Conservation (phyloP, 2,797 vertebrate species). For the Anguilla pacifica region DNA sequence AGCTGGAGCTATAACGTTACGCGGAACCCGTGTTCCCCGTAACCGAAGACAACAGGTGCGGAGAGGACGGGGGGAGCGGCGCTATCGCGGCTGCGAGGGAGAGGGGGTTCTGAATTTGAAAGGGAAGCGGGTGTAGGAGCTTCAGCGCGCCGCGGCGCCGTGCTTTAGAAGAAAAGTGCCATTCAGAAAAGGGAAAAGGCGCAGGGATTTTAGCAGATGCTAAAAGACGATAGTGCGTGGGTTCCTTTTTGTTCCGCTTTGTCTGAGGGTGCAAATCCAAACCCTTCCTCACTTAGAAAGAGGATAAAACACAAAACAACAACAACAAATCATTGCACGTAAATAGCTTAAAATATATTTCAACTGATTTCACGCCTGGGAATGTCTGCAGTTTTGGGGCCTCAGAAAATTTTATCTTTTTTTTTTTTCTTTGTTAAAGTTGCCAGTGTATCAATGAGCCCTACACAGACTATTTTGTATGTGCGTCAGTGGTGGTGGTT, state of each 20-base stretch:
- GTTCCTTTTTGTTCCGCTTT: slow-evolving; percentile 54
- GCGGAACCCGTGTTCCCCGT: not conserved
- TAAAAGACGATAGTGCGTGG: slow-evolving; percentile 77
- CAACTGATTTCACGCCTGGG: slow-evolving; percentile 68
- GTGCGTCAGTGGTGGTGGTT: not conserved
- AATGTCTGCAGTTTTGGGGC: slow-evolving; percentile 66
- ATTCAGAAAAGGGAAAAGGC: slow-evolving; percentile 58
- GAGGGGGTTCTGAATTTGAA: slow-evolving; percentile 58
- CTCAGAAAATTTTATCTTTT: slow-evolving; percentile 47
- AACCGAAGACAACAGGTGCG: slow-evolving; percentile 16
- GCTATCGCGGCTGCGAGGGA: slow-evolving; percentile 44
- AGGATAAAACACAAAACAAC: slow-evolving; percentile 69
- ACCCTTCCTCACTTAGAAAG: slow-evolving; percentile 68
- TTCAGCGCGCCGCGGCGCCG: slow-evolving; percentile 49
- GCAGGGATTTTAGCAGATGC: slow-evolving; percentile 71
- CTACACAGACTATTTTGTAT: not conserved
- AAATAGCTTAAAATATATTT: slow-evolving; percentile 74
- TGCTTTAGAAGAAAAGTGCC: slow-evolving; percentile 56
- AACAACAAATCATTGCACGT: slow-evolving; percentile 54
- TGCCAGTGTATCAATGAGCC: not conserved
- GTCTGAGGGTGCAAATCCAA: slow-evolving; percentile 69
- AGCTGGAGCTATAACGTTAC: slow-evolving; percentile 5
- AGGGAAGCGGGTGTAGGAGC: slow-evolving; percentile 70
- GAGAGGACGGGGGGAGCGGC: not conserved
- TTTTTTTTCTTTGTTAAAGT: not conserved